Evolutionary conservation across 2,888 invertebrate genomes (phyloP).

Genomic region (Pimpla rufipes): DNA sequence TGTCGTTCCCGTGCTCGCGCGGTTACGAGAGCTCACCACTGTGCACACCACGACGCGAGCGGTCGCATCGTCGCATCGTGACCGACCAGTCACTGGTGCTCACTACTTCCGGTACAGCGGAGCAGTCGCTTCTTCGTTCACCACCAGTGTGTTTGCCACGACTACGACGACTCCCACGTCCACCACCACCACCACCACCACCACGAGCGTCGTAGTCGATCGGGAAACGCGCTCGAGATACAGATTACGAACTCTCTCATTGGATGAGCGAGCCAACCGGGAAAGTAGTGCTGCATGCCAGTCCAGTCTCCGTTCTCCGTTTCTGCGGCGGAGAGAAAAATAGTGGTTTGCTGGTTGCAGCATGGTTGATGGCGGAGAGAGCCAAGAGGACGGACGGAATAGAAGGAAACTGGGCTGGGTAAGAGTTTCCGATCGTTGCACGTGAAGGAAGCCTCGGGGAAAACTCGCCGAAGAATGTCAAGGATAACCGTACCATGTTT

Average conservation of each 20-base stretch:
- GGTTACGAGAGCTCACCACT: constrained; percentile 16
- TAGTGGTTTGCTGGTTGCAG: constrained; percentile 18
- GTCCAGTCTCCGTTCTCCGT: not conserved
- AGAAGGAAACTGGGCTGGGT: constrained; percentile 24
- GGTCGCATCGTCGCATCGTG: constrained; percentile 25
- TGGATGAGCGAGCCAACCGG: constrained; percentile 34
- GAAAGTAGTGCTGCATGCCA: not conserved
- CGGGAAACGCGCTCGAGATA: constrained; percentile 52
- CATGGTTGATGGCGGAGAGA: constrained; percentile 1
- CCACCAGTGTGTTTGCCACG: not conserved
- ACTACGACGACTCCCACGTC: not conserved
- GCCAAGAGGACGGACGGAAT: constrained; percentile 1
- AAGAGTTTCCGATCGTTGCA: constrained; percentile 31
- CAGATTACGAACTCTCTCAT: constrained; percentile 62
- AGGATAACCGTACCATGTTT: not conserved
- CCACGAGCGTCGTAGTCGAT: constrained; percentile 26
- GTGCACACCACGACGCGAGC: constrained; percentile 26
- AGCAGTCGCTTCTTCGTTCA: constrained; percentile 24
- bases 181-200: constrained; percentile 32
- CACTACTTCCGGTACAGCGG: constrained; percentile 51
- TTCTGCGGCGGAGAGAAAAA: constrained; percentile 24
- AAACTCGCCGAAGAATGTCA: constrained; percentile 16
- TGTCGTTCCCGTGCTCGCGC: constrained; percentile 2
- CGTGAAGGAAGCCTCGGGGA: not conserved
- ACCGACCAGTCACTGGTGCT: constrained; percentile 34